Evolutionary conservation across 2,113 vertebrate species (phyloP), one percentile per base, ranked within the genome.

Genomic region (Sylvia atricapilla): DNA sequence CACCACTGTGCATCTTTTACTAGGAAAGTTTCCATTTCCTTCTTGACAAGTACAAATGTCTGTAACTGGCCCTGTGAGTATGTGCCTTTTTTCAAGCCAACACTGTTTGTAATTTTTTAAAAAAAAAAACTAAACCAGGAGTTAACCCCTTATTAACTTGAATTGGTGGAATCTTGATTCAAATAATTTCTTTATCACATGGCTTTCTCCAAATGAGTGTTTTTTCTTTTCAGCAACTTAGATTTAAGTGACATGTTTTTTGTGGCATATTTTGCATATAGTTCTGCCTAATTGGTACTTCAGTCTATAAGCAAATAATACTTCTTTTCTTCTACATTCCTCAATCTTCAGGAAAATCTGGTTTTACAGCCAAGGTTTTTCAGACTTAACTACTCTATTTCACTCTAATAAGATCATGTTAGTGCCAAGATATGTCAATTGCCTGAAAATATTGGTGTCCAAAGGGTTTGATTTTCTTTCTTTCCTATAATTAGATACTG

Each of bases 21-120:
- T 50, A 66, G n/a, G 62, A 67, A 94, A 89, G 52, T 74, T 95
- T 92, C 94, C 68, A 46, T 77, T 90, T 89, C 86, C 43, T 59
- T 84, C 74, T 70, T 83, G 87, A 93, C 82, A 86, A 94, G 68
- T 80, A 93, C 1, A 4, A 64, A 59, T 77, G 35, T 52, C 75
- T 95, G 68, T 55, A 81, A 53, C 64, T 91, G 68, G 55, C 53
- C 35, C 46, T 56, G 43, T 28, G 62, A 67, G 20, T 79, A 33
- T 83, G 46, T 60, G 77, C 53, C 70, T 85, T 83, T 87, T 84
- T 83, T 77, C 59, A 91, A 93, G 47, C 22, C 68, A 91, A 37
- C 12, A 1, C 33, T 80, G 21, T 89, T 84, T 79, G 39, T 66
- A 91, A 94, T 84, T 81, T 60, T 68, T 75, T 24, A n/a, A n/a